A percentile compares a stretch with the other conserved stretches of the same genome.
These are phyloP conservation scores for Malurus alboscapulatus DNA, from an alignment of 2,113 vertebrate genomes.

Conservation along the genomic window DNA sequence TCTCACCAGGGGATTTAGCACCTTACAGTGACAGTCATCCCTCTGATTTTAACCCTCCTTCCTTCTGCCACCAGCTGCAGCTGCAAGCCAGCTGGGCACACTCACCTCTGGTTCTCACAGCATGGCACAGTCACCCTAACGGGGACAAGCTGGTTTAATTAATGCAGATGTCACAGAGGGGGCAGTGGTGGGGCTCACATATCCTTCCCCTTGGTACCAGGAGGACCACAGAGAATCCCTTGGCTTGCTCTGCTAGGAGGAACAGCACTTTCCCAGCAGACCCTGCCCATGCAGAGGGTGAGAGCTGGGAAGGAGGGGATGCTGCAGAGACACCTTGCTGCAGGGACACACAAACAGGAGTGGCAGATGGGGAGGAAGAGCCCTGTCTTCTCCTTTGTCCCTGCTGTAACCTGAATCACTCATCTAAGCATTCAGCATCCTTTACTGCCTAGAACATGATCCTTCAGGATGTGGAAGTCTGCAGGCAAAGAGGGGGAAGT, in stretches of 20 bases:
- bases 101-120: background rate
- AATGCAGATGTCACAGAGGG: background rate
- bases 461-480: background rate
- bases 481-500: background rate
- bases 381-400: background rate
- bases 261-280: background rate
- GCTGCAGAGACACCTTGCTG: background rate
- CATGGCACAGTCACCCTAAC: background rate
- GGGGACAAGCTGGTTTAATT: background rate
- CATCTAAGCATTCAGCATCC: background rate
- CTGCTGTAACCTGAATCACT: background rate
- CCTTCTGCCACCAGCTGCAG: background rate
- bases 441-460: background rate
- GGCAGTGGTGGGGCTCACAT: background rate
- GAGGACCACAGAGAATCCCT: background rate
- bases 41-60: background rate
- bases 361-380: background rate
- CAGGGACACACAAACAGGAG: background rate
- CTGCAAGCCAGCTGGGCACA: background rate
- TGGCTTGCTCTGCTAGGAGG: background rate
- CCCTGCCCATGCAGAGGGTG: background rate
- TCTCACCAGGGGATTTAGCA: background rate
- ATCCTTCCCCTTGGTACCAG: rapidly evolving
- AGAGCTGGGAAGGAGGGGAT: background rate
- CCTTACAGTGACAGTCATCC: background rate